Evolutionary conservation across 2,888 invertebrate genomes (phyloP), one percentile per base, ranked within the genome.

Genomic region (Harpagoxenus sublaevis): DNA sequence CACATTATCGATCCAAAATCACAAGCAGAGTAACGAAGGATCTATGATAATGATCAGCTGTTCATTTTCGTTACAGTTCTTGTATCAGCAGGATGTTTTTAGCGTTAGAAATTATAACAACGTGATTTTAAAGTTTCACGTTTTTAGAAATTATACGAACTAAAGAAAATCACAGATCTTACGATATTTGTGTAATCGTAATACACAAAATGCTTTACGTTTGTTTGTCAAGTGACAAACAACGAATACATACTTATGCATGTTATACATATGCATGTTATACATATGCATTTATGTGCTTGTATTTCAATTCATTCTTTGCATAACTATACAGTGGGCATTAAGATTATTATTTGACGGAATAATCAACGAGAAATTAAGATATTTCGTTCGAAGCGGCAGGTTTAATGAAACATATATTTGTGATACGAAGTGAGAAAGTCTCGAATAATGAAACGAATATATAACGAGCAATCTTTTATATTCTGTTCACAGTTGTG

Each of bases 401-500:
- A 68, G 9, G 5, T 68, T 68, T 48, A 10, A 53, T 35, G 39
- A 53, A 71, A 2, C 35, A 39, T 70, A 51, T n/a, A n/a, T 71
- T 53, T 15, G 8, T 53, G 10, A n/a, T 8, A 4, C 8, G 8
- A n/a, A 71, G n/a, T 53, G n/a, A 53, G 35, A 0, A 53, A n/a
- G 35, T 15, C 15, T 35, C 51, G 0, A 71, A 35, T 35, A 53
- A 70, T 31, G 9, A 51, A 70, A 53, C 8, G 31, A n/a, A 51
- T 53, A 53, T 3, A 51, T 53, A 70, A 23, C 8, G 2, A 70
- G 2, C 15, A 53, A 70, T 53, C 8, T 35, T 51, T 70, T 53
- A 53, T 35, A 31, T 53, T 48, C 28, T 68, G n/a, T 70, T 70
- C 48, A 28, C 68, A 68, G 48, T 68, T 68, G 15, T 45, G 45